Percentiles rank a stretch among this genome's conserved stretches.
phyloP scores from a whole-genome alignment of 2,888 invertebrate species.

The Macrophya annulata region DNA sequence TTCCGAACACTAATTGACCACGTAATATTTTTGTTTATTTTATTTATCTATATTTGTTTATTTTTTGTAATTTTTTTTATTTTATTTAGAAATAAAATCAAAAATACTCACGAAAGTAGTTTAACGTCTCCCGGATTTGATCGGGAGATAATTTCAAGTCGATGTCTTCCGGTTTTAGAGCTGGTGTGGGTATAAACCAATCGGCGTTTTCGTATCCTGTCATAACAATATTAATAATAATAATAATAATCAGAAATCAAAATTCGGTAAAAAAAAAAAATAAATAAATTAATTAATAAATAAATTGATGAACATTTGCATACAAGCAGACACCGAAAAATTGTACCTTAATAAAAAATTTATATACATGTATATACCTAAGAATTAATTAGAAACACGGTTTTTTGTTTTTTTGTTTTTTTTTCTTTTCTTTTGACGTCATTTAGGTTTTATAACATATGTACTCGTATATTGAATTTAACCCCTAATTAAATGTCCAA shows the following conservation, averaged over 20 bases:
- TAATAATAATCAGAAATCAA: constrained; percentile 50
- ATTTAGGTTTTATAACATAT: background rate
- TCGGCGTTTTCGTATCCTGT: constrained; percentile 96
- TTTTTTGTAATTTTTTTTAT: too few species aligned
- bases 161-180: constrained; percentile 86
- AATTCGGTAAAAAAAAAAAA: too few species aligned
- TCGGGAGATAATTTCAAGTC: constrained; percentile 94
- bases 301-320: too few species aligned
- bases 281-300: too few species aligned
- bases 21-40: background rate
- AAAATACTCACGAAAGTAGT: constrained; percentile 96
- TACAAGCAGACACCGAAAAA: too few species aligned
- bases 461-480: background rate
- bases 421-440: background rate
- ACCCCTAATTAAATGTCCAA: constrained; percentile 6
- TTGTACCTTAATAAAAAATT: too few species aligned
- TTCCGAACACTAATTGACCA: background rate
- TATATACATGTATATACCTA: too few species aligned
- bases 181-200: constrained; percentile 96
- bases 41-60: background rate
- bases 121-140: constrained; percentile 97
- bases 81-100: constrained; percentile 32
- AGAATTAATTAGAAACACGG: too few species aligned
- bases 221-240: too few species aligned
- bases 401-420: background rate